A percentile compares a stretch with the other conserved stretches of the same genome.
Evolutionary conservation across 2,797 vertebrate species (phyloP).

Genomic region (Tenualosa ilisha): DNA sequence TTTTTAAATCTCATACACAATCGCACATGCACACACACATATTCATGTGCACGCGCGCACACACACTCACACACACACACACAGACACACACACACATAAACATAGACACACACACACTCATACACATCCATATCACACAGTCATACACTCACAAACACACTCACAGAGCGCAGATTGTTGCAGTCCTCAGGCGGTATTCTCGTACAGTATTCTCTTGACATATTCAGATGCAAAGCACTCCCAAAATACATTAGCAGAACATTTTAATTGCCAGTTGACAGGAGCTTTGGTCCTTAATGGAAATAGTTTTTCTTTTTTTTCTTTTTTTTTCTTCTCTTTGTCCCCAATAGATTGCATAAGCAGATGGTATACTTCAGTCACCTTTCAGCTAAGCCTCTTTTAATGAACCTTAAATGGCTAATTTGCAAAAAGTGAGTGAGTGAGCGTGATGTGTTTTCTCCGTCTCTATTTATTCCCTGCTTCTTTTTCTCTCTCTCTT

Average conservation of each 20-base stretch:
- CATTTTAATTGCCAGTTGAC: constrained; percentile 52
- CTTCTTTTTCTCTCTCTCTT: not conserved
- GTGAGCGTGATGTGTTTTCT: constrained; percentile 56
- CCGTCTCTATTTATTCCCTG: constrained; percentile 63
- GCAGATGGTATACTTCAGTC: constrained; percentile 52
- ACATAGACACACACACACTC: not conserved
- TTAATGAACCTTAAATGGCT: constrained; percentile 60
- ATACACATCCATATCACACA: not conserved
- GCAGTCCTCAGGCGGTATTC: constrained; percentile 42
- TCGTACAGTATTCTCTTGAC: constrained; percentile 40
- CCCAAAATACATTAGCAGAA: constrained; percentile 43
- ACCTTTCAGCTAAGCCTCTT: constrained; percentile 56
- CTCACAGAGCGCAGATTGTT: constrained; percentile 25
- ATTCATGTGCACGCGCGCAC: not conserved
- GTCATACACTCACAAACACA: not conserved
- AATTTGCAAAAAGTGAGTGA: constrained; percentile 52
- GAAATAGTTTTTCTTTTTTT: constrained; percentile 32
- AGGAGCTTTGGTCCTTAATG: constrained; percentile 48
- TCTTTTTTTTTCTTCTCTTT: constrained; percentile 42
- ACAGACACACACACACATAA: not conserved
- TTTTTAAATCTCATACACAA: constrained; percentile 28
- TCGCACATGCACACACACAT: constrained; percentile 29
- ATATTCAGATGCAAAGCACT: constrained; percentile 46
- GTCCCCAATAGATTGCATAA: constrained; percentile 49
- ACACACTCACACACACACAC: not conserved